phyloP scores from a whole-genome alignment of 2,888 invertebrate genomes.

The Rotaria macrura region DNA sequence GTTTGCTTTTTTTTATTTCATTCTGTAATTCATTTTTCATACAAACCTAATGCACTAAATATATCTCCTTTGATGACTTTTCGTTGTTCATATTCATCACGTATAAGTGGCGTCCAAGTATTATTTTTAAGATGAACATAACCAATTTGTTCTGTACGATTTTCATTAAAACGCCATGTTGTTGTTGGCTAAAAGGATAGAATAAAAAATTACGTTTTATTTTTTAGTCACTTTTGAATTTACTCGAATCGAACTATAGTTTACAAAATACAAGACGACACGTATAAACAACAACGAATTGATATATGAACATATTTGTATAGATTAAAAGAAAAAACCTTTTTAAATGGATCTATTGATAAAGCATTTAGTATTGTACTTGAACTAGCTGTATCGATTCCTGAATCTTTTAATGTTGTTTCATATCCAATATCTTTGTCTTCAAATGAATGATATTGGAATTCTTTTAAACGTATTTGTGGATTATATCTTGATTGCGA shows the following conservation, averaged over 20 bases:
- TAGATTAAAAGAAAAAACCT: background rate
- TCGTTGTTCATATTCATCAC: background rate
- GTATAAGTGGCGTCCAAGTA: background rate
- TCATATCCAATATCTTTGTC: background rate
- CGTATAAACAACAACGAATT: background rate
- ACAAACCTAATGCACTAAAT: background rate
- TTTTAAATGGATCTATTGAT: background rate
- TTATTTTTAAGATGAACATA: background rate
- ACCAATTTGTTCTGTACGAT: background rate
- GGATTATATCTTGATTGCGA: background rate
- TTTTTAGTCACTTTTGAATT: too few species aligned
- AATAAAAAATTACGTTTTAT: too few species aligned
- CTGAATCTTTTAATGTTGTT: slow-evolving; percentile 1
- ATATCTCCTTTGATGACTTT: background rate
- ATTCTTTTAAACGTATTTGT: background rate
- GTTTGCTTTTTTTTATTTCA: background rate
- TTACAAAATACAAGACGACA: background rate
- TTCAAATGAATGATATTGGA: slow-evolving; percentile 15
- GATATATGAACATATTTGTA: background rate
- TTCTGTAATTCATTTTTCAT: background rate
- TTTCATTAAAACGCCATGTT: background rate
- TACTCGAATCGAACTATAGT: background rate
- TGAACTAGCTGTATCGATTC: slow-evolving; percentile 14
- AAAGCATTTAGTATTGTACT: background rate
- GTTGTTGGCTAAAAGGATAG: background rate